A percentile compares a stretch with the other conserved stretches of the same genome.
Conservation (phyloP, 2,888 invertebrate genomes). For the Epirrita christyi region DNA sequence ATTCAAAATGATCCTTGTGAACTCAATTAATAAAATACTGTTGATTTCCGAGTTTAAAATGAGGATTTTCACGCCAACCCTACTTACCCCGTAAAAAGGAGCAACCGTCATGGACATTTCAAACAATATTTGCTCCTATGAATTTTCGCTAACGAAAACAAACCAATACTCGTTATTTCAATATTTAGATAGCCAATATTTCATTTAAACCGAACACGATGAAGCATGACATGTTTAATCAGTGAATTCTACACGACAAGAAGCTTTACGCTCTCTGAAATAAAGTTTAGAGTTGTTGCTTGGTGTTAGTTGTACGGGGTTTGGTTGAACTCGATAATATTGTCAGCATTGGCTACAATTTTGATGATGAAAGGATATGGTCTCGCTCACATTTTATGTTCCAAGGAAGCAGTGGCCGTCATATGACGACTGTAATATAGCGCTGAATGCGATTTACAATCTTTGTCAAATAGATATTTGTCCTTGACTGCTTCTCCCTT, state of each 20-base stretch:
- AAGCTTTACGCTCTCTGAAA: conserved; percentile 6
- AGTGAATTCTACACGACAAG: conserved; percentile 7
- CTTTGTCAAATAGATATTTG: too few relatives aligned
- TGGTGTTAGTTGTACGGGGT: conserved; percentile 3
- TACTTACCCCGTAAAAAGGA: not conserved
- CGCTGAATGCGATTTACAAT: too few relatives aligned
- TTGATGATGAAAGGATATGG: conserved; percentile 35
- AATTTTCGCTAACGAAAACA: conserved; percentile 3
- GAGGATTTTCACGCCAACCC: too few relatives aligned
- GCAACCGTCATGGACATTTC: conserved; percentile 18
- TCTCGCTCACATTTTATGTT: conserved; percentile 14
- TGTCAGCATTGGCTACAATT: conserved; percentile 35
- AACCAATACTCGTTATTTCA: conserved; percentile 28
- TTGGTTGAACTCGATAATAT: conserved; percentile 1
- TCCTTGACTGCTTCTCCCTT: too few relatives aligned
- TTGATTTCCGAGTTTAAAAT: too few relatives aligned
- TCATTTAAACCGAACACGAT: conserved; percentile 29
- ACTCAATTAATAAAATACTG: too few relatives aligned
- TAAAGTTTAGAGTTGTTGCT: conserved; percentile 21
- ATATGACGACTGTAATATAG: too few relatives aligned
- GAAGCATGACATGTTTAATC: conserved; percentile 28
- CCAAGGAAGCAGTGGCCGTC: too few relatives aligned
- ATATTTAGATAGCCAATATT: conserved; percentile 33
- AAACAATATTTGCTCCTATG: conserved; percentile 20
- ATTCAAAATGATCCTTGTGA: too few relatives aligned